Percentiles rank a stretch among this genome's conserved stretches.
Evolutionary conservation across 2,113 vertebrate genomes (phyloP).

Genomic region (Leuciscus idus): DNA sequence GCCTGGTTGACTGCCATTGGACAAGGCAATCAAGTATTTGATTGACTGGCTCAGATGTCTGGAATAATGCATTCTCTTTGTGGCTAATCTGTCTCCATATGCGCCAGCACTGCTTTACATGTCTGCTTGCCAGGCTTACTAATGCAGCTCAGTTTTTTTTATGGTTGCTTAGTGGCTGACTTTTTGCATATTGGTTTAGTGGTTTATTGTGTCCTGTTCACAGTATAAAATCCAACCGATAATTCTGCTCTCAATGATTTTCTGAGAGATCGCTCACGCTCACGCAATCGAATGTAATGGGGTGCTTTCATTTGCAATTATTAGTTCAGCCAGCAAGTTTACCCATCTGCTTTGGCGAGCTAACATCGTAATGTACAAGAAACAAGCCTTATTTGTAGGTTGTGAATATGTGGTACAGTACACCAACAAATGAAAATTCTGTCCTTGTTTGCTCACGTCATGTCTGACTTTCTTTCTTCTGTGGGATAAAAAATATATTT

Average conservation of each 20-base stretch:
- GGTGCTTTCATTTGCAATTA: neutral
- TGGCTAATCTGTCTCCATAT: constrained; percentile 32
- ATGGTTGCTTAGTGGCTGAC: neutral
- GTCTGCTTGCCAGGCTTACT: neutral
- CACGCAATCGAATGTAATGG: neutral
- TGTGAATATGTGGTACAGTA: neutral
- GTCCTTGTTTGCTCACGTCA: neutral
- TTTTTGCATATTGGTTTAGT: neutral
- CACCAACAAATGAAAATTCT: neutral
- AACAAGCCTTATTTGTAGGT: neutral
- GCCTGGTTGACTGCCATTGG: constrained; percentile 32
- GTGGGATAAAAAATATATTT: neutral
- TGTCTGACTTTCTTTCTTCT: neutral
- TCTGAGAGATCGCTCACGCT: neutral
- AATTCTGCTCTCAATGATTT: neutral
- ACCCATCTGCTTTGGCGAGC: neutral
- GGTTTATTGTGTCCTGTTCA: neutral
- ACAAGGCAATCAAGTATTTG: constrained; percentile 36
- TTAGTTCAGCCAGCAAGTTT: neutral
- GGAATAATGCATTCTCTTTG: constrained; percentile 28
- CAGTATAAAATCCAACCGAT: neutral
- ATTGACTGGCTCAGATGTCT: constrained; percentile 36
- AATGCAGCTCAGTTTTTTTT: constrained; percentile 28
- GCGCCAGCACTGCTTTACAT: neutral
- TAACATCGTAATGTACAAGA: neutral